Base-by-base conservation (phyloP, 2,113 vertebrate species). In the Xyliphius kryptos region DNA sequence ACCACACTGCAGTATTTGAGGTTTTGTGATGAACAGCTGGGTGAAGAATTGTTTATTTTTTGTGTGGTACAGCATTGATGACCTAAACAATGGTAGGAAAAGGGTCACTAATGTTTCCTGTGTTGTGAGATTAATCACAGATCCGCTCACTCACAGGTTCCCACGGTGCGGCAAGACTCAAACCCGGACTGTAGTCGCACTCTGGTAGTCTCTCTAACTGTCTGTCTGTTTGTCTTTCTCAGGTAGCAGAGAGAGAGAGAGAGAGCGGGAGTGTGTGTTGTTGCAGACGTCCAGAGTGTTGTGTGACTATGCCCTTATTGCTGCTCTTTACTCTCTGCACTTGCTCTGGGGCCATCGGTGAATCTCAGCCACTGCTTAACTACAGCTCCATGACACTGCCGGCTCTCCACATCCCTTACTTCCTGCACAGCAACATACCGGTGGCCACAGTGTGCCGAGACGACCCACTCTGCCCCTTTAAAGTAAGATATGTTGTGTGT, bases 401-500 rank as follows among this genome's bases (percentile, higher is more conserved):
- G 0, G 80, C 86, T 12, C 90, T 90, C 19, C 96, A 99, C 58
- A 67, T 97, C 44, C 87, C 92, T 0, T 96, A 87, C 77, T 98
- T 92, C 84, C 81, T 98, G 69, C 72, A 86, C 83, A 96, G 79
- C 67, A 95, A 95, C 66, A 83, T 80, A 74, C 85, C 74, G 2
- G 9, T 94, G 44, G 88, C 88, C 74, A 81, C 75, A 36, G 21
- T 79, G 66, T 99, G 96, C 72, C 68, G 75, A 65, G 80, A 84
- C 70, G 95, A 99, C 71, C 70, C 82, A 0, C 81, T 13, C 10
- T 99, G 96, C 73, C 93, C 94, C 2, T 95, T 89, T 81, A 93
- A 92, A 87, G 96, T 97, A 86, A 80, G 89, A 76, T 21, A 63
- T 72, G 37, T 6, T 43, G n/a, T n/a, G n/a, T n/a, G n/a, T n/a